Conservation (phyloP, 64 coral and sea anemone species). For the Montipora capricornis region DNA sequence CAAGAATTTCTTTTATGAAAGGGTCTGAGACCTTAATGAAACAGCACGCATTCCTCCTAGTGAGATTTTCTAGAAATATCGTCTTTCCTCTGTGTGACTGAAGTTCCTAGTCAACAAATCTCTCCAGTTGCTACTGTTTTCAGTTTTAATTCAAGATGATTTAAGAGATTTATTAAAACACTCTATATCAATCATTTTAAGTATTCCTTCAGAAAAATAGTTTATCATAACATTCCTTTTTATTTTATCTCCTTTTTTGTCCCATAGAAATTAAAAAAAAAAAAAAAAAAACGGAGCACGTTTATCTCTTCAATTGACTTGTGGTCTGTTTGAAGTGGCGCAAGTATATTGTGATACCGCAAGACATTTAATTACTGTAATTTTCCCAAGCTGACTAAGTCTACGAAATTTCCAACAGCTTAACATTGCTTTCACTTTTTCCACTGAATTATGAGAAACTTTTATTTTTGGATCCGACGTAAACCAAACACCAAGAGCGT, state of each 20-base stretch:
- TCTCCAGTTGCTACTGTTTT: background rate
- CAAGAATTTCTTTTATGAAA: background rate
- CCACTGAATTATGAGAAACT: background rate
- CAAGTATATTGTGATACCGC: background rate
- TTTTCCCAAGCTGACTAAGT: background rate
- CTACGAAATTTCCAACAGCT: background rate
- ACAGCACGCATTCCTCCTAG: background rate
- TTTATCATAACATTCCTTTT: background rate
- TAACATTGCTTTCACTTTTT: background rate
- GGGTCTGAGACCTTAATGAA: background rate
- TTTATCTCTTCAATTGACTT: background rate
- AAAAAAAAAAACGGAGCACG: background rate
- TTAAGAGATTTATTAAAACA: background rate
- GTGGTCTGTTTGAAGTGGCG: background rate
- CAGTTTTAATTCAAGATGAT: background rate
- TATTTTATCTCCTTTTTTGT: background rate
- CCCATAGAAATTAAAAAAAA: background rate
- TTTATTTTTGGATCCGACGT: background rate
- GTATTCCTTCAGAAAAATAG: background rate
- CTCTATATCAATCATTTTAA: background rate
- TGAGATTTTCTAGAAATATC: background rate
- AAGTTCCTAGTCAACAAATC: background rate
- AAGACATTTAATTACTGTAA: background rate
- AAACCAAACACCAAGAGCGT: background rate
- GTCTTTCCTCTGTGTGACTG: background rate